These are phyloP conservation scores for Papilio helenus DNA, from an alignment of 1,140 invertebrate genomes.

Conservation along the genomic window DNA sequence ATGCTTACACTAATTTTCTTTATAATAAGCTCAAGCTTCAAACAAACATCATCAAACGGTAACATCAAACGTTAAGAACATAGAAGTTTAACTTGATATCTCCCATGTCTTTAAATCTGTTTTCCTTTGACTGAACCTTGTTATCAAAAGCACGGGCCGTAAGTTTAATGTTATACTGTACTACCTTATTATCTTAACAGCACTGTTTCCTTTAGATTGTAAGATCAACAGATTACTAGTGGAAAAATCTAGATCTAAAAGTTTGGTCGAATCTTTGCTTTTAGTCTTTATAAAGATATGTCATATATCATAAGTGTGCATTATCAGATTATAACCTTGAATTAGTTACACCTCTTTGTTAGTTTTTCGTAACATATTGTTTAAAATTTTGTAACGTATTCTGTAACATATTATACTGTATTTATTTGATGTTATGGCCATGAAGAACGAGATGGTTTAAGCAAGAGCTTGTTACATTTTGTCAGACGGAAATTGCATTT, in stretches of 20 bases:
- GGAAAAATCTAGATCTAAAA: too few species aligned
- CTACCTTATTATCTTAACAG: not conserved
- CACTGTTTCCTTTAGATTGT: not conserved
- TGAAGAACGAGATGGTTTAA: not conserved
- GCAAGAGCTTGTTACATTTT: slow-evolving; percentile 13
- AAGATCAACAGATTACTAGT: not conserved
- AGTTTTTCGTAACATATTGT: not conserved
- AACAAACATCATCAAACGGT: too few species aligned
- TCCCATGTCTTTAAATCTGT: too few species aligned
- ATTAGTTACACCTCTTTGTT: not conserved
- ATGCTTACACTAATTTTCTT: too few species aligned
- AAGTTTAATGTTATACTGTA: not conserved
- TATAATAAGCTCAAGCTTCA: too few species aligned
- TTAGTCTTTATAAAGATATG: too few species aligned
- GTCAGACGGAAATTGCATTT: slow-evolving; percentile 10
- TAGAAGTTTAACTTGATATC: too few species aligned
- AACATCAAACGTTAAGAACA: too few species aligned
- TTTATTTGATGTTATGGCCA: not conserved
- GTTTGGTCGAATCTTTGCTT: too few species aligned
- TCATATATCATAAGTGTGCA: too few species aligned
- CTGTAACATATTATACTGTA: slow-evolving; percentile 1
- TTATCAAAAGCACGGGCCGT: not conserved
- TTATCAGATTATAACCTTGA: too few species aligned
- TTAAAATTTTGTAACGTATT: not conserved
- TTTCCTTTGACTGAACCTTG: too few species aligned